These are phyloP conservation scores for Micoletzkya japonica DNA, from an alignment of 2,888 invertebrate genomes.

Conservation along the genomic window DNA sequence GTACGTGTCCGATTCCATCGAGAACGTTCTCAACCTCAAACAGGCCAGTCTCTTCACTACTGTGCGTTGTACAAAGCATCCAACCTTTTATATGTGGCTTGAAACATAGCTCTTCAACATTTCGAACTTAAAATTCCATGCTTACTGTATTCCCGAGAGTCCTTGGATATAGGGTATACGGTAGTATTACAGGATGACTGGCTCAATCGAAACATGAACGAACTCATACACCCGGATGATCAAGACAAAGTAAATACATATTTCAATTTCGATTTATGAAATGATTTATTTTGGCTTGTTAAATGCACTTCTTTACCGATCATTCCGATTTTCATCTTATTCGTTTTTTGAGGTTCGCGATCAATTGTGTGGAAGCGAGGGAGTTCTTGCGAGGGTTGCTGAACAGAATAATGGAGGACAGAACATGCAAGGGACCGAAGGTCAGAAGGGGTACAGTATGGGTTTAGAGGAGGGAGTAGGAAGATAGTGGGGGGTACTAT, in stretches of 20 bases:
- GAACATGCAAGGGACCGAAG: no score
- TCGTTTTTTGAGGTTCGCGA: conserved; percentile 75
- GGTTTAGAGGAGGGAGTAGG: no score
- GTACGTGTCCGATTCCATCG: conserved; percentile 97
- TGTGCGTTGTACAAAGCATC: no score
- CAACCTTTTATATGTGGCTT: neutral
- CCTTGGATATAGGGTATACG: neutral
- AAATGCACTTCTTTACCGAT: neutral
- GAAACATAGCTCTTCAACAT: neutral
- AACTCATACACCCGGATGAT: conserved; percentile 96
- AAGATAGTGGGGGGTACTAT: neutral
- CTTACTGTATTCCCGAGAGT: neutral
- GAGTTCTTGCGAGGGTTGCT: conserved; percentile 78
- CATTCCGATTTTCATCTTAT: neutral
- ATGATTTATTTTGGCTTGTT: neutral
- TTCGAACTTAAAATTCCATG: neutral
- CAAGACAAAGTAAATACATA: conserved; percentile 77
- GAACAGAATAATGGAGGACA: conserved; percentile 97
- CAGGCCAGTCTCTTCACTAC: conserved; percentile 67
- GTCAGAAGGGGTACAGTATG: no score
- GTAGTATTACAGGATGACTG: conserved; percentile 80
- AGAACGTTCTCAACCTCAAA: conserved; percentile 92
- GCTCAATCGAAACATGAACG: conserved; percentile 92
- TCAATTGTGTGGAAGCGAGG: conserved; percentile 91
- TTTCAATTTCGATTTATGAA: neutral